Base-by-base conservation (phyloP, 2,888 invertebrate genomes). In the Nephrocerus scutellatus region DNA sequence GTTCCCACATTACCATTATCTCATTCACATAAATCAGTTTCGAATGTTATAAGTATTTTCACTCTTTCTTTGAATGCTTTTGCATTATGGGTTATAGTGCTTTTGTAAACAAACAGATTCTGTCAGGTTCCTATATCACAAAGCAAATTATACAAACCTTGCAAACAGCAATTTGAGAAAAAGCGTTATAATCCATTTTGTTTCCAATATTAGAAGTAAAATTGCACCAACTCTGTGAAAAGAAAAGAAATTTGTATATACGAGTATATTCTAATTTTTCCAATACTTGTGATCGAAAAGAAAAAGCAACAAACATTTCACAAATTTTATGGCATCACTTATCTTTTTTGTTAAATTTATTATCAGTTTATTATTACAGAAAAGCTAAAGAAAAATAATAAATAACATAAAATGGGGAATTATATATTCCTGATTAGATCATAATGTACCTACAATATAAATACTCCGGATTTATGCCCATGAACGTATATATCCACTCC, bases 401-500 rank as follows among this genome's bases (percentile, higher is more conserved):
- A 30, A 21, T 6, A 13, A 18, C 29, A 12, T 25, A 18, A 24
- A 8, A 20, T 12, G 3, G 8, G 12, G 15, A 8, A 32, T 33
- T 33, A 10, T 23, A 5, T 22, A 2, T 12, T n/a, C n/a, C n/a
- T 22, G 7, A 33, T 39, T 7, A 34, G 24, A 15, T 18, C 22
- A 26, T 15, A 36, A 28, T 51, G 53, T 68, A 72, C 79, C 77
- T 72, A 79, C 79, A 77, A 66, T 57, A 77, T 70, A 63, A 75
- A 78, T 58, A 74, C 64, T 50, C 79, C 79, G 49, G 77, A 72
- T 53, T 63, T 63, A 61, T 76, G 74, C 42, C 72, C 74, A 56
- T 78, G 77, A 54, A 74, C 74, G 39, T 73, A 72, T 53, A 79
- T 72, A 65, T 79, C 79, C 20, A 74, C 74, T 23, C 79, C 79